These are phyloP conservation scores for Uloborus plumipes DNA, from an alignment of 2,888 invertebrate genomes.

Conservation along the genomic window DNA sequence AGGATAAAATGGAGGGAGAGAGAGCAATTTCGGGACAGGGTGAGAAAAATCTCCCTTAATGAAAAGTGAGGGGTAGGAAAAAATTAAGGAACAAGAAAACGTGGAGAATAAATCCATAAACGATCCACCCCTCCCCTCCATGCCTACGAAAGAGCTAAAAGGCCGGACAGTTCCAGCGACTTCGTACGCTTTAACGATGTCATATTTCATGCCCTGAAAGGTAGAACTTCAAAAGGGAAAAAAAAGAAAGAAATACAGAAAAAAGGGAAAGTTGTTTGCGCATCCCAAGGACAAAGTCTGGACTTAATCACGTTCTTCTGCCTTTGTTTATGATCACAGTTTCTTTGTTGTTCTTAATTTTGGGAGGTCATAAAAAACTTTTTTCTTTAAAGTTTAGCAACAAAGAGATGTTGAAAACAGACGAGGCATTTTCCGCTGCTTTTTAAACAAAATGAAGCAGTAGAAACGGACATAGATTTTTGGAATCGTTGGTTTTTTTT, in stretches of 20 bases:
- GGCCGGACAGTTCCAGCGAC: conserved; percentile 31
- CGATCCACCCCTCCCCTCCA: conserved; percentile 9
- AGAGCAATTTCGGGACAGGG: too few species aligned
- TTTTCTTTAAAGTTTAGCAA: conserved; percentile 5
- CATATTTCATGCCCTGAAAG: conserved; percentile 56
- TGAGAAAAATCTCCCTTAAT: too few species aligned
- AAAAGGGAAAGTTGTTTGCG: conserved; percentile 10
- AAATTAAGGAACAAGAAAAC: conserved; percentile 25
- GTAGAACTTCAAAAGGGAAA: conserved; percentile 20
- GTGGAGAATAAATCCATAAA: conserved; percentile 49
- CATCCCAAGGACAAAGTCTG: conserved; percentile 33
- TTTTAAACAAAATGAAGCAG: too few species aligned
- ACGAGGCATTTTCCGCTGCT: too few species aligned
- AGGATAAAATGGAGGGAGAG: too few species aligned
- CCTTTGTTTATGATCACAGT: conserved; percentile 31
- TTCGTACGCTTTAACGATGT: conserved; percentile 48
- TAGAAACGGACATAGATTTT: too few species aligned
- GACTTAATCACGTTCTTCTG: conserved; percentile 31
- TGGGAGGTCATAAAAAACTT: conserved; percentile 19
- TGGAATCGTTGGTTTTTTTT: too few species aligned
- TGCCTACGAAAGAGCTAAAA: conserved; percentile 18
- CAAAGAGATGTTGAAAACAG: too few species aligned
- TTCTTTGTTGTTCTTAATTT: conserved; percentile 27
- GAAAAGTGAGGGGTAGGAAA: too few species aligned
- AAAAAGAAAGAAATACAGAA: background rate